phyloP scores from a whole-genome alignment of 2,113 vertebrate species.

The Ptilonorhynchus violaceus region DNA sequence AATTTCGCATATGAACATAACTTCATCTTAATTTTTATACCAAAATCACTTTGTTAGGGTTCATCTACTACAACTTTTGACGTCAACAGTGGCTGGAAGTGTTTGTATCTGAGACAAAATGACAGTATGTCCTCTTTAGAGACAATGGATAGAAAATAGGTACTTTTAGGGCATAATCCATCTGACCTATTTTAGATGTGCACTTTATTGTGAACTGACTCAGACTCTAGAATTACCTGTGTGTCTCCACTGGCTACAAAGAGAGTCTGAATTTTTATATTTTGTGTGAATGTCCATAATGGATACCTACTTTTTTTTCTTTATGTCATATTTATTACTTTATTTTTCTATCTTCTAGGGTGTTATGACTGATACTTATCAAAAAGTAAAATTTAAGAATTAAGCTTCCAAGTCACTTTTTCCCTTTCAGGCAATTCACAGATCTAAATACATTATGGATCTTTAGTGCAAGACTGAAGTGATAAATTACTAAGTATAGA shows the following conservation, averaged over 20 bases:
- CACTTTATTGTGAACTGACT: background rate
- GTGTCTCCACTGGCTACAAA: background rate
- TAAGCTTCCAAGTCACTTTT: background rate
- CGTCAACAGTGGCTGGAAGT: background rate
- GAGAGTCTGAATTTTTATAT: background rate
- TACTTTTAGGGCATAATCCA: background rate
- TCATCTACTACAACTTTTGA: background rate
- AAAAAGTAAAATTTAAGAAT: background rate
- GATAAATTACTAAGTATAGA: slow-evolving; percentile 23
- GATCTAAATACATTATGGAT: background rate
- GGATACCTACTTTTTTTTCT: background rate
- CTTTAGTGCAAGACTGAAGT: background rate
- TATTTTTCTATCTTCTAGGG: background rate
- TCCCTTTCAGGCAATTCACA: background rate
- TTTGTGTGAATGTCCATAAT: background rate
- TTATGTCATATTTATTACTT: background rate
- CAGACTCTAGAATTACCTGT: background rate
- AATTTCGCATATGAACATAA: background rate
- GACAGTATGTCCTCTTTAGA: background rate
- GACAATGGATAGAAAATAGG: background rate
- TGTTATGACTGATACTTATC: background rate
- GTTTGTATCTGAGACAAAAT: background rate
- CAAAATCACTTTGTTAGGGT: background rate
- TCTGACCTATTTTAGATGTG: background rate
- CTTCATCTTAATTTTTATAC: background rate